Evolutionary conservation across 2,888 invertebrate genomes (phyloP).

Genomic region (Bombylius discolor): DNA sequence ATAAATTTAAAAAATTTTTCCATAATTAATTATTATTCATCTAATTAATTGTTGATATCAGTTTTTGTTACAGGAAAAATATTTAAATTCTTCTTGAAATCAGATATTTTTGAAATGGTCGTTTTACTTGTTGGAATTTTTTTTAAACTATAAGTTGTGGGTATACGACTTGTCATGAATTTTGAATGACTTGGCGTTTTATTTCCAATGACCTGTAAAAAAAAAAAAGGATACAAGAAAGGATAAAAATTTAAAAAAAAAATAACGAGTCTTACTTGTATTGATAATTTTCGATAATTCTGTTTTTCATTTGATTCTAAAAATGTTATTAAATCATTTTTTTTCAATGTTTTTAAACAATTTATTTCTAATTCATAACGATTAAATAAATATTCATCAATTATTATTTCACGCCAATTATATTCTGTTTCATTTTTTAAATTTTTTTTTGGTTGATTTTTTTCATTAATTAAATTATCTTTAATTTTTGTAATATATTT

Average conservation of each 20-base stretch:
- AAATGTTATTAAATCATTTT: conserved; percentile 5
- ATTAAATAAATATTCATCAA: conserved; percentile 57
- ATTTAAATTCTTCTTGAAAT: conserved; percentile 5
- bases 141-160: not conserved
- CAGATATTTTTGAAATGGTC: not conserved
- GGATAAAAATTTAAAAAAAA: too few species aligned
- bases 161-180: not conserved
- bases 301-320: conserved; percentile 1
- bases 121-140: not conserved
- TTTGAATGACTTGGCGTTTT: not conserved
- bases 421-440: conserved; percentile 48
- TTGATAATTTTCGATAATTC: conserved; percentile 12
- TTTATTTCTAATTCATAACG: conserved; percentile 48
- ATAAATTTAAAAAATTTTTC: too few species aligned
- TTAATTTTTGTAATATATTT: conserved; percentile 45
- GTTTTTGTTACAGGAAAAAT: conserved; percentile 6
- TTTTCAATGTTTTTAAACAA: not conserved
- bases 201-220: not conserved
- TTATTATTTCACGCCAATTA: conserved; percentile 61
- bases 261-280: conserved; percentile 7
- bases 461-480: conserved; percentile 17
- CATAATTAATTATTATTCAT: not conserved
- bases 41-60: not conserved
- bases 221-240: too few species aligned
- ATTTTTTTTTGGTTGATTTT: not conserved